phyloP scores from a whole-genome alignment of 2,797 vertebrate genomes.

The Acomys russatus region DNA sequence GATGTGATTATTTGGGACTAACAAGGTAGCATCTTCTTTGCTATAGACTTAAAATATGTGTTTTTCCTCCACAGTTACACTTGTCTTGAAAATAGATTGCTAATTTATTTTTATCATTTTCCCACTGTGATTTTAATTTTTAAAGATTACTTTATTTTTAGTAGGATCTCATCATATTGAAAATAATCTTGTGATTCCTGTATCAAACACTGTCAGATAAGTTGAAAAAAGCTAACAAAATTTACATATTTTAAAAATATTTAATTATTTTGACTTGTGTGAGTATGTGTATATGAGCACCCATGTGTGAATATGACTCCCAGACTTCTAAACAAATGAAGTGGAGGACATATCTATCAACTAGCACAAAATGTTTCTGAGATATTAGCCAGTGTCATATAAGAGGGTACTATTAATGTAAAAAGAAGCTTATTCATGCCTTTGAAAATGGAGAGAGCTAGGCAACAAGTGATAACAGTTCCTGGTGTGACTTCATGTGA shows the following conservation, averaged over 20 bases:
- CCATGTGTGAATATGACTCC: background rate
- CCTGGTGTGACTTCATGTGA: background rate
- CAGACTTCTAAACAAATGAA: background rate
- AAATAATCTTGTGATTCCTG: slow-evolving; percentile 6
- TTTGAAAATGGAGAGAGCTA: background rate
- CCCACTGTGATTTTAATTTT: background rate
- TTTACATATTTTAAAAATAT: background rate
- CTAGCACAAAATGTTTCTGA: background rate
- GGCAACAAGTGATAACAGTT: background rate
- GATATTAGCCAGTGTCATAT: background rate
- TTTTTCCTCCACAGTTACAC: background rate
- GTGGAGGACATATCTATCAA: background rate
- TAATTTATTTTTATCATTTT: slow-evolving; percentile 35
- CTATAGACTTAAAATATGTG: slow-evolving; percentile 37
- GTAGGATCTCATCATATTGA: background rate
- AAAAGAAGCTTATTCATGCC: background rate
- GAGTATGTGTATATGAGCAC: too few species aligned
- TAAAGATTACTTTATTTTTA: slow-evolving; percentile 34
- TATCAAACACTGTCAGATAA: background rate
- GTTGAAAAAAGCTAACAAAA: background rate
- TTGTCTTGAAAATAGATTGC: background rate
- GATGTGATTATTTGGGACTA: slow-evolving; percentile 22
- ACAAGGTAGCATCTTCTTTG: slow-evolving; percentile 28
- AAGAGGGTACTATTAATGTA: background rate
- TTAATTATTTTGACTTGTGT: background rate